Base-by-base conservation (phyloP, 1,140 invertebrate genomes). In the Teleopsis dalmanni region DNA sequence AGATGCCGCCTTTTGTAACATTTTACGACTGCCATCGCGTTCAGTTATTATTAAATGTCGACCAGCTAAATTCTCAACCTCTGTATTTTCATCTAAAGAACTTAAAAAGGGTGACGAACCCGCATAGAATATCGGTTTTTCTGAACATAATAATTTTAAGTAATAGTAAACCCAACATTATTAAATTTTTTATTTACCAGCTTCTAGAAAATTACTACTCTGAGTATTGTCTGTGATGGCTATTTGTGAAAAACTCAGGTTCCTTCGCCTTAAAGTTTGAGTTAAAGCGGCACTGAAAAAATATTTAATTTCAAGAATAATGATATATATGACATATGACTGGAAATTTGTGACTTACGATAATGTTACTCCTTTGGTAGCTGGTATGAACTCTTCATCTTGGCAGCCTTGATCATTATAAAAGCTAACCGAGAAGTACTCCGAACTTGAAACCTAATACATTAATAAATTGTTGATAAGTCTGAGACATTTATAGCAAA, bases 371-470 rank as follows among this genome's bases (percentile, higher is more conserved):
- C 83, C 83, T 62, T 81, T 81, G 18, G 76, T 75, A 2, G 83
- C 83, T 6, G 83, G 80, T 50, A 85, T 75, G 63, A 85, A 82
- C 67, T 80, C 78, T 49, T 81, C 75, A 56, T 75, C 72, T 54
- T 63, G 62, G 71, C 42, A 71, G 54, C 4, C 69, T 56, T 40
- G 71, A 56, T 53, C 74, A 59, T 51, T 78, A 76, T 82, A 80
- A 65, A 86, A 85, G 62, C 76, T 81, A 41, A 87, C 79, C 52
- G 81, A 85, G 70, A 86, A 87, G 62, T 81, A 86, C 57, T 86
- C 83, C 40, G 81, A 84, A 66, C 82, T 85, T 34, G 81, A 81
- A 62, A 83, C 81, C 83, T 85, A 70, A n/a, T n/a, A n/a, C n/a
- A n/a, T n/a, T n/a, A n/a, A n/a, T n/a, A n/a, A n/a, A n/a, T n/a